These are phyloP conservation scores for Minunthozetes semirufus DNA, from an alignment of 2,888 invertebrate genomes.

Conservation along the genomic window DNA sequence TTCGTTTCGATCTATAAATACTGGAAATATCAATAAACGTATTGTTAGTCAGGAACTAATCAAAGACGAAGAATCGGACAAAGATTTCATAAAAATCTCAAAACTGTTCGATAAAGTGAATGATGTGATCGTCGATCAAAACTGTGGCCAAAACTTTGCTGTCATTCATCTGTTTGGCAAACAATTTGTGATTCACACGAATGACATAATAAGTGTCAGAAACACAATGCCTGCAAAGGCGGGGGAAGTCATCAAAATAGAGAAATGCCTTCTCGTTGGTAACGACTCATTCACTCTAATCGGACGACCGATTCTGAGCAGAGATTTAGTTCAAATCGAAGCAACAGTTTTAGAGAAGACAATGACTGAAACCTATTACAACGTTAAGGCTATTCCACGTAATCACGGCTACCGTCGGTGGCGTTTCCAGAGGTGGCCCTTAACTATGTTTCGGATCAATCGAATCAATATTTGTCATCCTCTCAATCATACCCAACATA, in stretches of 20 bases:
- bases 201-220: slow-evolving; percentile 33
- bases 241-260: slow-evolving; percentile 36
- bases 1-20: background rate
- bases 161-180: slow-evolving; percentile 38
- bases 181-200: slow-evolving; percentile 32
- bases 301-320: slow-evolving; percentile 37
- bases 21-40: background rate
- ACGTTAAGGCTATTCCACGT: slow-evolving; percentile 31
- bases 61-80: slow-evolving; percentile 14
- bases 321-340: slow-evolving; percentile 37
- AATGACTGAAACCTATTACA: slow-evolving; percentile 36
- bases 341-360: slow-evolving; percentile 39
- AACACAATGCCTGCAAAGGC: slow-evolving; percentile 35
- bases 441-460: slow-evolving; percentile 49
- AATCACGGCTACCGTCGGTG: slow-evolving; percentile 26
- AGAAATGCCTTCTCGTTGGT: slow-evolving; percentile 38
- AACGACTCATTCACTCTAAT: slow-evolving; percentile 36
- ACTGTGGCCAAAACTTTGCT: slow-evolving; percentile 36
- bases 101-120: slow-evolving; percentile 32
- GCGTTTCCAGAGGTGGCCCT: slow-evolving; percentile 44
- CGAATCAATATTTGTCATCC: slow-evolving; percentile 44
- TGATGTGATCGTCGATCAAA: background rate
- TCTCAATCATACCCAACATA: slow-evolving; percentile 31
- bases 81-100: background rate
- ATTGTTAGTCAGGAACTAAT: background rate